These are phyloP conservation scores for Montipora cactus DNA, from an alignment of 64 coral and sea anemone species.

Conservation along the genomic window DNA sequence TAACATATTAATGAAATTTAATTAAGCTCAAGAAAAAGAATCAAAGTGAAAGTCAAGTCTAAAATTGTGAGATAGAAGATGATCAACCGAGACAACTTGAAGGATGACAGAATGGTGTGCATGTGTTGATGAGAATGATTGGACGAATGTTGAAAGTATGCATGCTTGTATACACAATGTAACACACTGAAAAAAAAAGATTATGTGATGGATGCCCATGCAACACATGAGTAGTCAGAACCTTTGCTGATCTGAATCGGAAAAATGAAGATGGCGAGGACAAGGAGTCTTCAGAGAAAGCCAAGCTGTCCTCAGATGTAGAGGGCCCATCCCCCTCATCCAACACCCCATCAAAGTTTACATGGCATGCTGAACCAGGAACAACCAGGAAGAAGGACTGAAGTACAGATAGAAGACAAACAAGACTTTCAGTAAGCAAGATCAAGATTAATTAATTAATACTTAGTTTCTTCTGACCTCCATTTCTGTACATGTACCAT, in stretches of 20 bases:
- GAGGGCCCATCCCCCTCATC: slow-evolving; percentile 51
- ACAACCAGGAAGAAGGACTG: slow-evolving; percentile 72
- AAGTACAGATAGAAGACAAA: slow-evolving; percentile 22
- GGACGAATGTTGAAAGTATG: too few relatives aligned
- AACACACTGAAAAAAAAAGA: too few relatives aligned
- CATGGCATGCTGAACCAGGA: slow-evolving; percentile 72
- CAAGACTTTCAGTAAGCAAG: slow-evolving; percentile 17
- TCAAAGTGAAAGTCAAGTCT: too few relatives aligned
- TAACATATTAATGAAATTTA: too few relatives aligned
- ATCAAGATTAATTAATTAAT: not conserved
- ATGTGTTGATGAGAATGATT: too few relatives aligned
- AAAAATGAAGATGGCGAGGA: slow-evolving; percentile 68
- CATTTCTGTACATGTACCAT: not conserved
- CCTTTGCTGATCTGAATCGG: slow-evolving; percentile 68
- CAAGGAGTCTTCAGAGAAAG: slow-evolving; percentile 52
- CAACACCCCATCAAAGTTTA: slow-evolving; percentile 90
- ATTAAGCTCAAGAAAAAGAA: too few relatives aligned
- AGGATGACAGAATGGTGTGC: too few relatives aligned
- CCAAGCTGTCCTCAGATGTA: slow-evolving; percentile 34
- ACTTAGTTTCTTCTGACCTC: too few relatives aligned
- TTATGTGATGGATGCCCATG: slow-evolving; percentile 3
- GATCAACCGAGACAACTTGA: too few relatives aligned
- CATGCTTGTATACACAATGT: too few relatives aligned
- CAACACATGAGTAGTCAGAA: slow-evolving; percentile 59
- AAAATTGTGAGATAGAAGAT: too few relatives aligned